These are phyloP conservation scores for Myiopsitta monachus DNA, from an alignment of 2,113 vertebrate genomes.

Conservation along the genomic window DNA sequence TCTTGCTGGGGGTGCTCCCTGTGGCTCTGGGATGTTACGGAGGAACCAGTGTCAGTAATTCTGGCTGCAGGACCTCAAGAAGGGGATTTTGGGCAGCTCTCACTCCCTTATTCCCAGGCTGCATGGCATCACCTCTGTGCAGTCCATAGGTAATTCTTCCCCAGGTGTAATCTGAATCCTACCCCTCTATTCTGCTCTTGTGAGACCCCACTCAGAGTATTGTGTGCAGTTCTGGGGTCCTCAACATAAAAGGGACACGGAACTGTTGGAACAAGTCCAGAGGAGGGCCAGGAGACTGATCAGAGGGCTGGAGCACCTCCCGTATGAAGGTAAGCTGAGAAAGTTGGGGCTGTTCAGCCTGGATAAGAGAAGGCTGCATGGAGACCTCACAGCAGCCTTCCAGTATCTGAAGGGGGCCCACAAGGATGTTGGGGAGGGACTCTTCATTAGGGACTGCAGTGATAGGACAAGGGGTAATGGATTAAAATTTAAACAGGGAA, in stretches of 20 bases:
- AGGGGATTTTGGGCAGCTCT: background rate
- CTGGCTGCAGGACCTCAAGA: background rate
- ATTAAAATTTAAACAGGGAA: too few relatives aligned
- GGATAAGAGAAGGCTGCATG: too few relatives aligned
- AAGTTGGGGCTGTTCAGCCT: background rate
- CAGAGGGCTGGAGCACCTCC: background rate
- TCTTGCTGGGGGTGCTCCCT: background rate
- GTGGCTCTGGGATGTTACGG: rapidly evolving
- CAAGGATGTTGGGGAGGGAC: too few relatives aligned
- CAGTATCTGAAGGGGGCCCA: too few relatives aligned
- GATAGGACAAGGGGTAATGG: too few relatives aligned
- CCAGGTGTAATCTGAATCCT: background rate
- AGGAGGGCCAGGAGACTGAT: background rate
- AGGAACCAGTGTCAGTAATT: rapidly evolving
- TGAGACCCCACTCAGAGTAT: background rate
- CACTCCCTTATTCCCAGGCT: background rate
- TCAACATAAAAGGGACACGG: background rate
- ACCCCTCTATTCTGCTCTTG: background rate
- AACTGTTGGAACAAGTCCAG: background rate
- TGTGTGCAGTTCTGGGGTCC: background rate
- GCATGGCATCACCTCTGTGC: background rate
- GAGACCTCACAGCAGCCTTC: too few relatives aligned
- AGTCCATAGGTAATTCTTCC: background rate
- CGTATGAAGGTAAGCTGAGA: background rate
- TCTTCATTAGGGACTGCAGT: too few relatives aligned